Base-by-base conservation (phyloP, 2,888 invertebrate genomes). In the Apodemia hepburni region DNA sequence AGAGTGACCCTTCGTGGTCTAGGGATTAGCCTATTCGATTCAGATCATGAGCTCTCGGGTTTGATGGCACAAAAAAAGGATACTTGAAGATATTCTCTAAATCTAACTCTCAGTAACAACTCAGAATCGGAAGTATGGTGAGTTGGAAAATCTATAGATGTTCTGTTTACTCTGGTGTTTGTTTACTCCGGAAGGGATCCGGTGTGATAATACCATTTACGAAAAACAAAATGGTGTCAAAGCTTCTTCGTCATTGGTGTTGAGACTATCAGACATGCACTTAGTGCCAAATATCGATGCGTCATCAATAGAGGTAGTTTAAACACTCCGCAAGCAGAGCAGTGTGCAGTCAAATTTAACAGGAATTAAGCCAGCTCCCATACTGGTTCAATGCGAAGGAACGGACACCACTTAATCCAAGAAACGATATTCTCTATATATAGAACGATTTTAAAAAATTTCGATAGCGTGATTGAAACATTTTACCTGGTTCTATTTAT, bases 361-460 rank as follows among this genome's bases (percentile, higher is more conserved):
- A 69, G 79, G 82, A 85, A 6, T 84, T 68, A 67, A 65, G 64
- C 81, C 84, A 87, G 89, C 78, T 84, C 85, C 81, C 68, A 29
- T 1, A 80, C 89, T 87, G 85, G 82, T 75, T 83, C 58, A 75
- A 83, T 82, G 82, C 81, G 87, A 77, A 88, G 90, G 87, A 77
- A 87, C 81, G 88, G 89, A 90, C 89, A 78, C 79, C 87, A 77
- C 65, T 11, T n/a, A n/a, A 4, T 0, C 5, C 5, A 2, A 3
- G 2, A 0, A 0, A 7, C 22, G 15, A n/a, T 51, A 62, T 61
- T 59, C 66, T 60, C 58, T 75, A 79, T 77, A 70, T 76, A 67
- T 69, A 45, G 42, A 5, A 68, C 72, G 68, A 65, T 61, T 58
- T 65, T 62, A 35, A 68, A 78, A 85, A 84, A 86, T 70, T 70